phyloP scores from a whole-genome alignment of 2,888 invertebrate species.

The Meandrusa payeni region DNA sequence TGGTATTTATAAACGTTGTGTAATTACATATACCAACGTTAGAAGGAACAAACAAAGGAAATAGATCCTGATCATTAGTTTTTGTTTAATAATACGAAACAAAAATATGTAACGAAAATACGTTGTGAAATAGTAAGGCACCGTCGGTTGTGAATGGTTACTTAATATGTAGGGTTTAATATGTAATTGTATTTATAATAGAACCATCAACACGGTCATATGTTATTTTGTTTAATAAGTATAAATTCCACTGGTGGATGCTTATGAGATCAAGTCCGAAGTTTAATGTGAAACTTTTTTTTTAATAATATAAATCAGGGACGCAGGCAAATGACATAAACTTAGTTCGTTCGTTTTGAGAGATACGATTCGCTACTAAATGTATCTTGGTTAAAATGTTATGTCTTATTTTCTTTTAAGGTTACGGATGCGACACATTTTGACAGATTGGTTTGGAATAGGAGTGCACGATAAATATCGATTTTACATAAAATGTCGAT shows the following conservation, averaged over 20 bases:
- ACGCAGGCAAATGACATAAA: too few species aligned
- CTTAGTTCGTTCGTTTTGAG: too few species aligned
- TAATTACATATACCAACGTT: too few species aligned
- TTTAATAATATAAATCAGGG: slow-evolving; percentile 24
- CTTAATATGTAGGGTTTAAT: slow-evolving; percentile 33
- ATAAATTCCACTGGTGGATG: slow-evolving; percentile 71
- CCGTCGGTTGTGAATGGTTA: slow-evolving; percentile 57
- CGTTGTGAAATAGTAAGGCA: slow-evolving; percentile 56
- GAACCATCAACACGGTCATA: slow-evolving; percentile 38
- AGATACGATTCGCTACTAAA: too few species aligned
- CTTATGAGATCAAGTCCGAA: slow-evolving; percentile 76
- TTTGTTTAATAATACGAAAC: slow-evolving; percentile 18
- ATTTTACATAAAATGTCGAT: too few species aligned
- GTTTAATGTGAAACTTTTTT: slow-evolving; percentile 40
- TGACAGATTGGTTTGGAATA: slow-evolving; percentile 10
- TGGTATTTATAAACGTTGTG: too few species aligned
- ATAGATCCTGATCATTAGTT: not conserved
- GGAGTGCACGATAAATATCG: too few species aligned
- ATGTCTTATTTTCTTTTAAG: too few species aligned
- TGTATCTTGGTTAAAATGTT: too few species aligned
- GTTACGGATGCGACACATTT: slow-evolving; percentile 11
- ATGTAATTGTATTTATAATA: slow-evolving; percentile 32
- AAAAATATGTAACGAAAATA: slow-evolving; percentile 31
- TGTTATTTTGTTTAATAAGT: slow-evolving; percentile 29
- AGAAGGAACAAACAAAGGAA: too few species aligned